Percentiles rank a stretch among this genome's conserved stretches.
phyloP scores from a whole-genome alignment of 2,113 vertebrate species.

The Falcunculus frontatus region DNA sequence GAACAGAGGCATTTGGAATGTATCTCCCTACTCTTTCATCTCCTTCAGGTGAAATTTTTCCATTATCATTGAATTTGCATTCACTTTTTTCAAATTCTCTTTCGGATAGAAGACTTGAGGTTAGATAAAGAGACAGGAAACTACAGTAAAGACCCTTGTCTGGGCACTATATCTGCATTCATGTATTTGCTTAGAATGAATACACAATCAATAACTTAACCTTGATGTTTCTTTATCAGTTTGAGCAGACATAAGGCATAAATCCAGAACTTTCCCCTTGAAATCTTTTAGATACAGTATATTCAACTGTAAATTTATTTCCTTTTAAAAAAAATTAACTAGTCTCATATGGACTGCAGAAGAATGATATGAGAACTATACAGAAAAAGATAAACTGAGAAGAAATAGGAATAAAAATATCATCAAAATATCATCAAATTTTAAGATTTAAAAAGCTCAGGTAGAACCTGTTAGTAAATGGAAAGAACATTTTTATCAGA shows the following conservation, averaged over 20 bases:
- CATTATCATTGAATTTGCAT: neutral
- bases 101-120: neutral
- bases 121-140: neutral
- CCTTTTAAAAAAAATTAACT: neutral
- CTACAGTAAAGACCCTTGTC: neutral
- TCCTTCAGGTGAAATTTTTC: neutral
- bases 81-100: neutral
- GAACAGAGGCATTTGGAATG: neutral
- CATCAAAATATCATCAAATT: neutral
- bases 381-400: neutral
- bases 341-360: neutral
- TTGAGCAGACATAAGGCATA: neutral
- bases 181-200: neutral
- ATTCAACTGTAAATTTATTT: neutral
- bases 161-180: neutral
- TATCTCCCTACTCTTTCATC: neutral
- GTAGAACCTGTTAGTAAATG: neutral
- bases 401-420: neutral
- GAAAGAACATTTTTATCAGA: neutral
- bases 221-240: neutral
- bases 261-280: neutral
- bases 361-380: neutral
- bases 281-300: neutral
- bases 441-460: neutral
- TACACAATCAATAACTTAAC: neutral